These are phyloP conservation scores for Panzeria rudis DNA, from an alignment of 2,888 invertebrate genomes.

Conservation along the genomic window DNA sequence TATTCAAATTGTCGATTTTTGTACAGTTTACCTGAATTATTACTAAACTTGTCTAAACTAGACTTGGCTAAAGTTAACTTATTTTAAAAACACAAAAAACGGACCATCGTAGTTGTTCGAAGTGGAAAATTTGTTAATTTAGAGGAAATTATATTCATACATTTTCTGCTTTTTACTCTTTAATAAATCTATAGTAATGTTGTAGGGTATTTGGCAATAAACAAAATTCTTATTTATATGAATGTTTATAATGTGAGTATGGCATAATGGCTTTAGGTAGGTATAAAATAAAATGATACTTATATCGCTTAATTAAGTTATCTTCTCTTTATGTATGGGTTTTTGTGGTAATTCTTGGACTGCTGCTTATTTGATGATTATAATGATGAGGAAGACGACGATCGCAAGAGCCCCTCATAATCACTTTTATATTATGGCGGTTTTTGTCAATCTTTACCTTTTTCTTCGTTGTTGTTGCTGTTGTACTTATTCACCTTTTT, in stretches of 20 bases:
- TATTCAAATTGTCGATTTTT: too few species aligned
- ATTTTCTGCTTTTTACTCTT: background rate
- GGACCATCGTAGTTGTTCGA: too few species aligned
- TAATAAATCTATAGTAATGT: background rate
- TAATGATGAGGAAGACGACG: slow-evolving; percentile 55
- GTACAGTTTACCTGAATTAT: too few species aligned
- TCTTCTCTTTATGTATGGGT: slow-evolving; percentile 64
- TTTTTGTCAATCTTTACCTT: slow-evolving; percentile 36
- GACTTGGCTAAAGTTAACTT: too few species aligned
- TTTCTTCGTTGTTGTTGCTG: slow-evolving; percentile 1
- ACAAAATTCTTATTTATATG: slow-evolving; percentile 28
- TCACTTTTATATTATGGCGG: slow-evolving; percentile 61
- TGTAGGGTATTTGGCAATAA: slow-evolving; percentile 48
- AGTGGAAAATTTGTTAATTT: too few species aligned
- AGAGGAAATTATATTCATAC: too few species aligned
- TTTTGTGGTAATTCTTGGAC: slow-evolving; percentile 69
- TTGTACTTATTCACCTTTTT: slow-evolving; percentile 31
- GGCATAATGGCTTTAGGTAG: slow-evolving; percentile 33
- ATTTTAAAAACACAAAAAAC: too few species aligned
- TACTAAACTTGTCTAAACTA: too few species aligned
- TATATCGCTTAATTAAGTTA: slow-evolving; percentile 73
- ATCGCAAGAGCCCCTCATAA: slow-evolving; percentile 65
- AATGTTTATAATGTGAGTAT: slow-evolving; percentile 13
- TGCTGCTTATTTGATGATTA: slow-evolving; percentile 60
- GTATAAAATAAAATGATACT: slow-evolving; percentile 66